Conservation (phyloP, 1,140 invertebrate genomes). For the Drosophila bocki region DNA sequence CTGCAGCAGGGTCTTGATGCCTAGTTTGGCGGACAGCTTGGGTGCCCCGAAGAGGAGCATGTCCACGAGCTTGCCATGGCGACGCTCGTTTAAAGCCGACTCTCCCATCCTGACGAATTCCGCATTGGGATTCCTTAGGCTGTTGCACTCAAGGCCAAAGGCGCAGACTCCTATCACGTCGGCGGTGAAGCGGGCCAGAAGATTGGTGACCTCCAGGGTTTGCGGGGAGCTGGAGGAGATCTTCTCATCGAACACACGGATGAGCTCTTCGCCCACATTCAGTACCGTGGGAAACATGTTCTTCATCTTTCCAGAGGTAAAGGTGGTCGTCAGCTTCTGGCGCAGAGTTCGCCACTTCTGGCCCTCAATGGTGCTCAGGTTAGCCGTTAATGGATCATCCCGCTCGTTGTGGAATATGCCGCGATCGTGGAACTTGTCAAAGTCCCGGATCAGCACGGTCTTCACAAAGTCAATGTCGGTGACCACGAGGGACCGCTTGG, state of each 20-base stretch:
- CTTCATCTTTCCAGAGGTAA: conserved; percentile 87
- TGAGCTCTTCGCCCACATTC: conserved; percentile 41
- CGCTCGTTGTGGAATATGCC: conserved; percentile 85
- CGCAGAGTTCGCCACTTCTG: conserved; percentile 86
- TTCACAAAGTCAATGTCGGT: conserved; percentile 82
- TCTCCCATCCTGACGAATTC: conserved; percentile 84
- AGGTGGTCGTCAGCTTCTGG: conserved; percentile 86
- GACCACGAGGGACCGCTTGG: conserved; percentile 21
- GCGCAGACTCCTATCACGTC: conserved; percentile 87
- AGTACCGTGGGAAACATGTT: conserved; percentile 85
- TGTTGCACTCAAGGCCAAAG: conserved; percentile 88
- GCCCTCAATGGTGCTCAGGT: conserved; percentile 85
- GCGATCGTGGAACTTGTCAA: conserved; percentile 86
- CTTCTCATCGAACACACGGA: conserved; percentile 28
- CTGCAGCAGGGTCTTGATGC: conserved; percentile 68
- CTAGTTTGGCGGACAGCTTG: conserved; percentile 24
- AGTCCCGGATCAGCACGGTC: conserved; percentile 87
- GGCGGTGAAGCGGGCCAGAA: conserved; percentile 71
- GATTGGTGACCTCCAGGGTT: conserved; percentile 59
- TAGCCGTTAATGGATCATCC: conserved; percentile 85
- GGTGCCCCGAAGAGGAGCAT: conserved; percentile 39
- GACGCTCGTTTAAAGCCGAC: conserved; percentile 12
- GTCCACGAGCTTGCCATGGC: conserved; percentile 25
- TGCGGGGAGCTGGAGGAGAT: neutral
- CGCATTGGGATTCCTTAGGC: conserved; percentile 84